Base-by-base conservation (phyloP, 2,797 vertebrate genomes). In the Meda fulgida region DNA sequence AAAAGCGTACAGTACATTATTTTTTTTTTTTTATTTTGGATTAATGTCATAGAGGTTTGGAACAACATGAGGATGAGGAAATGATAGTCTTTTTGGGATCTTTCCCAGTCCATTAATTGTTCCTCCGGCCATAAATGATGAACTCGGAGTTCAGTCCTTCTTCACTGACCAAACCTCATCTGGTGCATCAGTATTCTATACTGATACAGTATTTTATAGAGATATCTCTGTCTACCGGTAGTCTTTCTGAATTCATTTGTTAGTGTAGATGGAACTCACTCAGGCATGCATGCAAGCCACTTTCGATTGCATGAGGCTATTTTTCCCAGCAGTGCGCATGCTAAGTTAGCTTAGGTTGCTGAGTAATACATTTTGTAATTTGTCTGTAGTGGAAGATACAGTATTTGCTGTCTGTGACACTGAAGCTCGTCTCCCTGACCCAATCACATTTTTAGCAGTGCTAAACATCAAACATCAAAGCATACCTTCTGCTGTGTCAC, bases 281-380 rank as follows among this genome's bases (percentile, higher is more conserved):
- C 71, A 70, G 87, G 78, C 77, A 84, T 89, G 86, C 89, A 88
- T 11, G 72, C 87, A 84, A 86, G 85, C 83, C 73, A 70, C 85
- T 81, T 85, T 88, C 87, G 78, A 63, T 90, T 92, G 90, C 89
- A 82, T 88, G 80, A 89, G 84, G 88, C 82, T 69, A 76, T 87
- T 88, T 84, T 88, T 80, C 48, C 26, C 69, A 92, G 91, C 90
- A 91, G 91, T 92, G 91, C 91, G 88, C 90, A 92, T 92, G 83
- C 85, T 93, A 89, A 92, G 84, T 83, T 92, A 89, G 88, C 80
- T 88, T 87, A 90, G 89, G 65, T n/a, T 66, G 81, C 60, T 67
- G 60, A 90, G 80, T 91, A 94, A 92, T 92, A 85, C 89, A 92
- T 93, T 94, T 93, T 94, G 87, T 91, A 87, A 83, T 80, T 83